Percentiles rank a stretch among this genome's conserved stretches.
phyloP scores from a whole-genome alignment of 2,888 invertebrate species.

The Aromia moschata region DNA sequence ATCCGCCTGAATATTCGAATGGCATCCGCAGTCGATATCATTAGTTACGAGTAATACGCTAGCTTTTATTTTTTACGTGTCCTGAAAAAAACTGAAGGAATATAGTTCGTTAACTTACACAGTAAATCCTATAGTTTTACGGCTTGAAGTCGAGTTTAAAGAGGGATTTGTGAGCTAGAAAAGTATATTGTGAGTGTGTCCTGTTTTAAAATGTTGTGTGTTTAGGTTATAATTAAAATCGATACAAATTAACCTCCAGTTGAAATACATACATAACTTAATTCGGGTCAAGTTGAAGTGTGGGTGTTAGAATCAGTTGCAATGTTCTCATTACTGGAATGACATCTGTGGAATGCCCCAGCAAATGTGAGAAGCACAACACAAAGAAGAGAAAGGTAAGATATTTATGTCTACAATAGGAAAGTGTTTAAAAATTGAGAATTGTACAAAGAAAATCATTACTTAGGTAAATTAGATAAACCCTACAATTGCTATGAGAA shows the following conservation, averaged over 20 bases:
- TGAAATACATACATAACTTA: conserved; percentile 2
- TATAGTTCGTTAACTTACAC: too few species aligned
- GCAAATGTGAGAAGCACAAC: conserved; percentile 45
- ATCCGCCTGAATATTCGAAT: conserved; percentile 21
- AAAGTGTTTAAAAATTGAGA: too few species aligned
- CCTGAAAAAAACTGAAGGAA: too few species aligned
- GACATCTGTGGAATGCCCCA: conserved; percentile 35
- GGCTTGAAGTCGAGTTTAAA: too few species aligned
- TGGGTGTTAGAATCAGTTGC: conserved; percentile 22
- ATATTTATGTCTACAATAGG: too few species aligned
- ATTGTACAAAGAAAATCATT: too few species aligned
- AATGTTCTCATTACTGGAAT: conserved; percentile 35
- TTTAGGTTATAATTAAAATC: conserved; percentile 14
- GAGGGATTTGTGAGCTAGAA: neutral
- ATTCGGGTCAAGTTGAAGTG: conserved; percentile 25
- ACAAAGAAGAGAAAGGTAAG: conserved; percentile 48
- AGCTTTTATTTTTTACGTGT: too few species aligned
- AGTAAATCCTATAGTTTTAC: too few species aligned
- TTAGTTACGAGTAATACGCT: neutral
- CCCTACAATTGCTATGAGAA: too few species aligned
- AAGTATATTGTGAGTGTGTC: conserved; percentile 11
- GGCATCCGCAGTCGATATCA: conserved; percentile 3
- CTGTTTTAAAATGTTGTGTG: conserved; percentile 14
- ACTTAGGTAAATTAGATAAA: too few species aligned
- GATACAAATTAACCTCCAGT: conserved; percentile 16